phyloP scores from a whole-genome alignment of 2,113 vertebrate species.

The Dasyornis broadbenti region DNA sequence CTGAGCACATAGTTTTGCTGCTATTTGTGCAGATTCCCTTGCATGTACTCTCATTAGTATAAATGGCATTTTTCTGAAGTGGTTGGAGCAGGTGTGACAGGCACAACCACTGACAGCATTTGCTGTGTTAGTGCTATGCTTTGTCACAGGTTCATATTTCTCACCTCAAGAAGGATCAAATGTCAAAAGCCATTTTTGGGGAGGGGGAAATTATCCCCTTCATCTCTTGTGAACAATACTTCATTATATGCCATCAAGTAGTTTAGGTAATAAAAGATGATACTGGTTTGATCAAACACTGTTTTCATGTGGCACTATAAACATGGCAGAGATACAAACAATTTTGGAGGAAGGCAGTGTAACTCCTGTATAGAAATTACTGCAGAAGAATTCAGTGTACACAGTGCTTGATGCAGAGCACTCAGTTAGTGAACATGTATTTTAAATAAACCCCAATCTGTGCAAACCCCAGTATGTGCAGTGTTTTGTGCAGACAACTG shows the following conservation, averaged over 20 bases:
- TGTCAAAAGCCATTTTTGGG: background rate
- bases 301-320: background rate
- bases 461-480: background rate
- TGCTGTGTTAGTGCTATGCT: background rate
- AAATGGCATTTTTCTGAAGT: background rate
- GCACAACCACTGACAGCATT: background rate
- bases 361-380: background rate
- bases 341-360: background rate
- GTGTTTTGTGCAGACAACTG: background rate
- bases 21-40: background rate
- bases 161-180: background rate
- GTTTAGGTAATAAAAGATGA: background rate
- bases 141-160: background rate
- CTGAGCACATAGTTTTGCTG: background rate
- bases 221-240: background rate
- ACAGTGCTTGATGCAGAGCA: background rate
- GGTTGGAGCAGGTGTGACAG: background rate
- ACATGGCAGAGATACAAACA: background rate
- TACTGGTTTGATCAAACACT: background rate
- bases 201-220: no score
- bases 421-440: background rate
- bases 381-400: background rate
- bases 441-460: background rate
- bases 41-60: fast-evolving
- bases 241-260: background rate